Evolutionary conservation across 2,797 vertebrate genomes (phyloP).

Genomic region (Typhlichthys eigenmanni): DNA sequence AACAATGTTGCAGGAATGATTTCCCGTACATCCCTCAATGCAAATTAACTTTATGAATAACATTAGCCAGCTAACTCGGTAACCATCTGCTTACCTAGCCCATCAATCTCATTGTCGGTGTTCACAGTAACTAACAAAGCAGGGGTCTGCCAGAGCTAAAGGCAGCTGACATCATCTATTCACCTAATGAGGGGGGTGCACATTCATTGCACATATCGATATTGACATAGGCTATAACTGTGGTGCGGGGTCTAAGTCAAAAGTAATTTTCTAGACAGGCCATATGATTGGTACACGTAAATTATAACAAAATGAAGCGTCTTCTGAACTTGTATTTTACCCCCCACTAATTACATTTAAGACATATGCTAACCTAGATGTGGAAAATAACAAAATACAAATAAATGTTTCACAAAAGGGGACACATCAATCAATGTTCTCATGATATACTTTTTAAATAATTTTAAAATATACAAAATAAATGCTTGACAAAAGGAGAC

Average conservation of each 20-base stretch:
- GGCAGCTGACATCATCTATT: slow-evolving; percentile 15
- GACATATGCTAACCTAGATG: too few species aligned
- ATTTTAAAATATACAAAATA: too few species aligned
- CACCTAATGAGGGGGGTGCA: slow-evolving; percentile 7
- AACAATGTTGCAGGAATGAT: too few species aligned
- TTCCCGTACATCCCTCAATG: not conserved
- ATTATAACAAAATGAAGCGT: too few species aligned
- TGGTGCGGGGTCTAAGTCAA: not conserved
- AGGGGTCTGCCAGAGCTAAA: slow-evolving; percentile 33
- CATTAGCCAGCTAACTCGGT: slow-evolving; percentile 30
- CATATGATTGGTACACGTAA: not conserved
- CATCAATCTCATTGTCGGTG: slow-evolving; percentile 55
- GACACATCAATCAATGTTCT: not conserved
- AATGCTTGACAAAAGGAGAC: not conserved
- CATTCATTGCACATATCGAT: too few species aligned
- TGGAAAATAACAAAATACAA: too few species aligned
- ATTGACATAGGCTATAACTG: not conserved
- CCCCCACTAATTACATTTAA: too few species aligned
- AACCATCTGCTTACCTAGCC: slow-evolving; percentile 34
- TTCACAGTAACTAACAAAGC: slow-evolving; percentile 60
- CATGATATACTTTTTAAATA: not conserved
- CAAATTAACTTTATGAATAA: slow-evolving; percentile 36
- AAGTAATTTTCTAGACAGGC: not conserved
- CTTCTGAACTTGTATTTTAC: too few species aligned
- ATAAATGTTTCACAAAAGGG: not conserved